phyloP scores from a whole-genome alignment of 2,888 invertebrate genomes.

The Brachypalpus laphriformis region DNA sequence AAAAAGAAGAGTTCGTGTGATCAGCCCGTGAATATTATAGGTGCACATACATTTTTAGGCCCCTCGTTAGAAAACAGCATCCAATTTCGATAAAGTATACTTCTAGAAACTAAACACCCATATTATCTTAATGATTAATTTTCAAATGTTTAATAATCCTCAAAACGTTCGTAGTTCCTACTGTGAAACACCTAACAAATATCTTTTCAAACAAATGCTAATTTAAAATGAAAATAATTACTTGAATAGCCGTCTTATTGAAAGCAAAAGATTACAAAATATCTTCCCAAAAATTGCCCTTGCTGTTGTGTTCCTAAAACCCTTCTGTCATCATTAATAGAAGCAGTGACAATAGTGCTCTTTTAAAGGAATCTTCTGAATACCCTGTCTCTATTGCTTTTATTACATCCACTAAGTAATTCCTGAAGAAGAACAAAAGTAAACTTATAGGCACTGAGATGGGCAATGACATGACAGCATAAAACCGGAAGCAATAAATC shows the following conservation, averaged over 20 bases:
- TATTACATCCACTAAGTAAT: neutral
- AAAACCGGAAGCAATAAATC: constrained; percentile 67
- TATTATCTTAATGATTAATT: too few relatives aligned
- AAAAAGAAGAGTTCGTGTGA: too few relatives aligned
- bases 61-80: too few relatives aligned
- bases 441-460: constrained; percentile 26
- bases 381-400: neutral
- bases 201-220: constrained; percentile 13
- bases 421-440: constrained; percentile 31
- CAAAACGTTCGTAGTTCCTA: too few relatives aligned
- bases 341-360: neutral
- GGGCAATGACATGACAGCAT: constrained; percentile 65
- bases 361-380: neutral
- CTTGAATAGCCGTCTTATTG: neutral
- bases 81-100: too few relatives aligned
- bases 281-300: neutral
- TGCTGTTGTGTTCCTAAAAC: constrained; percentile 19
- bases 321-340: constrained; percentile 50
- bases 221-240: constrained; percentile 23
- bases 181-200: neutral
- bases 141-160: too few relatives aligned
- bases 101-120: too few relatives aligned
- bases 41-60: too few relatives aligned
- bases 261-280: constrained; percentile 28
- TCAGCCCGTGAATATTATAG: too few relatives aligned